Evolutionary conservation across 2,888 invertebrate genomes (phyloP), one percentile per base, ranked within the genome.

Genomic region (Drosophila robusta): DNA sequence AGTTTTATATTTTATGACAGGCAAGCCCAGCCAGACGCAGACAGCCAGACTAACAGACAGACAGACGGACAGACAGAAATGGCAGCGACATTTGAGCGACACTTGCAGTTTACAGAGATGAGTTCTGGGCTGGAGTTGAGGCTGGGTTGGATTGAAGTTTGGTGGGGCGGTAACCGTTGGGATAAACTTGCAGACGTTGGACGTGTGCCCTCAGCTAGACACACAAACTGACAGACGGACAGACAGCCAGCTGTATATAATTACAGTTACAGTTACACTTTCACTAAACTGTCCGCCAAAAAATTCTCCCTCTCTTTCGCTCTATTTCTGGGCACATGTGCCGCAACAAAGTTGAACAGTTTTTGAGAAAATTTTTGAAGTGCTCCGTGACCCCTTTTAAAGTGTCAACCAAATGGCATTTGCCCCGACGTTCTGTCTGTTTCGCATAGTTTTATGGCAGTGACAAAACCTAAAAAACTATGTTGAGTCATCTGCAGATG

Each of bases 211-310:
- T 22, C 49, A 42, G 51, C 34, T 36, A 58, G 55, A 57, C 42
- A 73, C 47, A 61, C 57, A 73, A 44, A 50, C 56, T 7, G 26
- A 39, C 56, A 63, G 65, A 56, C 58, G 62, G 50, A 51, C 60
- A 61, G 44, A 71, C 71, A 57, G 55, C 26, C 67, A 68, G 56
- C 82, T 87, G 86, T 81, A 79, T 87, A 87, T 89, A 85, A 85
- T 89, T 85, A 85, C 88, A 85, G 86, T 85, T 75, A 73, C 82
- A 87, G 87, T 84, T 89, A 89, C 86, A 89, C 89, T 86, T 86
- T 89, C 86, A 88, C 89, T 89, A 60, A 73, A 70, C 66, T 75
- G 75, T 50, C 49, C 49, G 64, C 49, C 70, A 70, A 61, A 71
- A 51, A 67, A 64, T 34, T 14, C 14, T 18, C 16, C 26, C 18